These are phyloP conservation scores for Papilio elwesi DNA, from an alignment of 2,888 invertebrate species.

Conservation along the genomic window DNA sequence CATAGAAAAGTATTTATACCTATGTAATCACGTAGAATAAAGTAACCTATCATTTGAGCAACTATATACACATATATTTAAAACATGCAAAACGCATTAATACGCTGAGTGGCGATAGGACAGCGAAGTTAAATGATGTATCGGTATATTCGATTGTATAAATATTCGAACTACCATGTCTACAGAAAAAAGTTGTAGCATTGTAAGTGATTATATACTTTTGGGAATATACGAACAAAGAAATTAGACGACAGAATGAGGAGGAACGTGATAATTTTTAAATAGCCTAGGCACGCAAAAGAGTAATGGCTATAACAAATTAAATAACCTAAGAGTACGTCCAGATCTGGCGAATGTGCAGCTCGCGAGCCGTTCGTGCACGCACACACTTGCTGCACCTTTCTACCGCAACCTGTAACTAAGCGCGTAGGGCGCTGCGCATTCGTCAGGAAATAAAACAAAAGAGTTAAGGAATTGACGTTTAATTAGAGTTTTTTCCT, in stretches of 20 bases:
- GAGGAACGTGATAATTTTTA: too few species aligned
- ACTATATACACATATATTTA: neutral
- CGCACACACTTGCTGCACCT: too few species aligned
- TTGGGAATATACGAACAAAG: too few species aligned
- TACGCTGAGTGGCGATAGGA: neutral
- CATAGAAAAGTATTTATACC: neutral
- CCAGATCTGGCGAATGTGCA: too few species aligned
- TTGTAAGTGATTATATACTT: too few species aligned
- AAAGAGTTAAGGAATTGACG: neutral
- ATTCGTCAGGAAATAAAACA: neutral
- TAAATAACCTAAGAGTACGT: too few species aligned
- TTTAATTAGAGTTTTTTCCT: neutral
- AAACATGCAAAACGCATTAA: conserved; percentile 8
- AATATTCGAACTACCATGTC: neutral
- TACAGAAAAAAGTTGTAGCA: neutral
- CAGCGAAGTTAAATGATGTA: conserved; percentile 16
- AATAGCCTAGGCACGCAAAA: too few species aligned
- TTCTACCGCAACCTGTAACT: too few species aligned
- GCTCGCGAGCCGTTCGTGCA: too few species aligned
- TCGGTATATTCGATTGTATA: conserved; percentile 3
- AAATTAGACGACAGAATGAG: too few species aligned
- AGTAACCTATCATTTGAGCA: neutral
- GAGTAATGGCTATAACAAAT: too few species aligned
- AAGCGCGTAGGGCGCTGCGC: too few species aligned
- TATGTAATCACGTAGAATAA: neutral